phyloP scores from a whole-genome alignment of 2,113 vertebrate genomes.

The Odontesthes bonariensis region DNA sequence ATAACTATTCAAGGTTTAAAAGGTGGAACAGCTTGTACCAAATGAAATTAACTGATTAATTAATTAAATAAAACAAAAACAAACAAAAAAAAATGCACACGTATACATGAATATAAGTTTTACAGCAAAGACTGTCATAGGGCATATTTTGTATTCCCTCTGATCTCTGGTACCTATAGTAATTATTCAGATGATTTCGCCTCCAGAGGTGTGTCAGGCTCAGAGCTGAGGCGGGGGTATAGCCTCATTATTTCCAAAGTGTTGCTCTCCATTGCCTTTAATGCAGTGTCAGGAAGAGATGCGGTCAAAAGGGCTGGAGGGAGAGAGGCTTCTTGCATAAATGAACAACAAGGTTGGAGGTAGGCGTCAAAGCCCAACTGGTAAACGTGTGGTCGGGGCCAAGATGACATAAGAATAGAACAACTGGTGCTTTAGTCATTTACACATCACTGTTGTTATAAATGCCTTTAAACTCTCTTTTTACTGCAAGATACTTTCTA shows the following conservation, averaged over 20 bases:
- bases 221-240: conserved; percentile 31
- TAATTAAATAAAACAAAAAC: too few relatives aligned
- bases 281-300: conserved; percentile 58
- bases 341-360: conserved; percentile 77
- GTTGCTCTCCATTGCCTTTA: conserved; percentile 55
- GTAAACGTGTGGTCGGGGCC: conserved; percentile 56
- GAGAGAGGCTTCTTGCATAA: conserved; percentile 78
- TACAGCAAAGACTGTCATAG: not conserved
- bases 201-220: conserved; percentile 33
- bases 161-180: conserved; percentile 35
- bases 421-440: conserved; percentile 29
- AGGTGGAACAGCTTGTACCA: not conserved
- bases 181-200: conserved; percentile 52
- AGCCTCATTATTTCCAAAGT: conserved; percentile 71
- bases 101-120: not conserved
- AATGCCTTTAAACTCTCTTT: conserved; percentile 23
- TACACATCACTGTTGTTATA: conserved; percentile 39
- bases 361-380: conserved; percentile 63
- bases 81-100: not conserved
- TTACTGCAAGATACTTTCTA: not conserved
- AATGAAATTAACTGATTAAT: not conserved
- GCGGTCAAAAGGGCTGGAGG: conserved; percentile 49
- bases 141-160: conserved; percentile 21
- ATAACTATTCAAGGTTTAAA: not conserved
- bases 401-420: conserved; percentile 64